These are phyloP conservation scores for Fistularia commersonii DNA, from an alignment of 2,797 vertebrate species.

Conservation along the genomic window DNA sequence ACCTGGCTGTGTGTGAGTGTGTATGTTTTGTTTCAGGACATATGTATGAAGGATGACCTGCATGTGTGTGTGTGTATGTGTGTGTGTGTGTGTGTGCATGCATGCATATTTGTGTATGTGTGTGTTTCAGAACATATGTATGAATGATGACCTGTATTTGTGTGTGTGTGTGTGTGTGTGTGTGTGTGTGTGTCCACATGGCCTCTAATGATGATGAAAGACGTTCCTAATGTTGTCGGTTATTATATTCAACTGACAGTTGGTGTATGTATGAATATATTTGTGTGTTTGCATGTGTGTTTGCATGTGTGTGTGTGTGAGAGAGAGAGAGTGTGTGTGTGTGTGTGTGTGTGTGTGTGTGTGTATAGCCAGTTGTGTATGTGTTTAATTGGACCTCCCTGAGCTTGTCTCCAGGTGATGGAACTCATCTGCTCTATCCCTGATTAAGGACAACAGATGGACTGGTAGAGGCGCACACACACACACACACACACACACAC, in stretches of 20 bases:
- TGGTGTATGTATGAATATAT: conserved; percentile 27
- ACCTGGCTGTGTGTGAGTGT: no score
- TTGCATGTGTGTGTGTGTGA: no score
- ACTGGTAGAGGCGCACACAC: conserved; percentile 38
- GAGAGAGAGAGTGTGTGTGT: no score
- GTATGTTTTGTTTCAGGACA: no score
- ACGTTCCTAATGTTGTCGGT: conserved; percentile 43
- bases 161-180: neutral
- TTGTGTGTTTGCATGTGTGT: conserved; percentile 16
- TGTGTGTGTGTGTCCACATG: conserved; percentile 22
- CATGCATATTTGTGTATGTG: neutral
- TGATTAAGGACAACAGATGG: conserved; percentile 75
- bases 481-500: conserved; percentile 5
- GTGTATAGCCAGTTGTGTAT: conserved; percentile 15
- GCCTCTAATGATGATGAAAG: conserved; percentile 53
- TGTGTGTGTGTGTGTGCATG: conserved; percentile 1
- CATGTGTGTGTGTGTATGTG: neutral
- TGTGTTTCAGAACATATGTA: neutral
- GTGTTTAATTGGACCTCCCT: conserved; percentile 74
- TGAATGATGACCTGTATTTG: neutral
- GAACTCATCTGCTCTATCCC: conserved; percentile 68
- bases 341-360: conserved; percentile 23
- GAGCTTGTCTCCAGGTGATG: conserved; percentile 69
- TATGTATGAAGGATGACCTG: conserved; percentile 1
- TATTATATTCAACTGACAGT: conserved; percentile 53